Conservation (phyloP, 2,888 invertebrate species). For the Phymatocera aterrima region DNA sequence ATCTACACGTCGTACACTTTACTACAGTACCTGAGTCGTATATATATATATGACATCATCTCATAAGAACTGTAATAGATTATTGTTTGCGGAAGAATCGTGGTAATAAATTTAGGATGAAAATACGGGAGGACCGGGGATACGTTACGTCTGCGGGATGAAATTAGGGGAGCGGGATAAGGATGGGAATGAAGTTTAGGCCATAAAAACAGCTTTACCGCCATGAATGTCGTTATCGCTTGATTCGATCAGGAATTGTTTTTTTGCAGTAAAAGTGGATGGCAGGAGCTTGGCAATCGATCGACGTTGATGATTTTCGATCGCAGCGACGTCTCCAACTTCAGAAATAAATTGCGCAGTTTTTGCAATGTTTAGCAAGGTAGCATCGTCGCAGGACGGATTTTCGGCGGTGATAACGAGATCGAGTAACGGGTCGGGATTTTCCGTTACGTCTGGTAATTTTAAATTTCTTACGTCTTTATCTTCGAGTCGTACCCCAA, state of each 20-base stretch:
- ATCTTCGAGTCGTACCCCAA: conserved; percentile 42
- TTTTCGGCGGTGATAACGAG: conserved; percentile 68
- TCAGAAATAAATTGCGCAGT: conserved; percentile 66
- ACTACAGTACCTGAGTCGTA: too few species aligned
- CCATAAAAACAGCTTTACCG: conserved; percentile 56
- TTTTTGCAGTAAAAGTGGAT: conserved; percentile 52
- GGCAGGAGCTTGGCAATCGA: conserved; percentile 54
- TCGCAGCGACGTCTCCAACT: conserved; percentile 50
- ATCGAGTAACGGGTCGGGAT: conserved; percentile 68
- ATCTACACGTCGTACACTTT: too few species aligned
- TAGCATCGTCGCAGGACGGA: conserved; percentile 65
- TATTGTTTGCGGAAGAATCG: too few species aligned
- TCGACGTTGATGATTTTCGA: conserved; percentile 53
- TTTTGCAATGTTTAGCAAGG: conserved; percentile 65
- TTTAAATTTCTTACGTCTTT: conserved; percentile 27
- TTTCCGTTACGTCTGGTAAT: conserved; percentile 31
- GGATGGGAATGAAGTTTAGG: background rate
- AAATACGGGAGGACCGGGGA: background rate
- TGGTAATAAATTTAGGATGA: background rate
- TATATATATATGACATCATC: too few species aligned
- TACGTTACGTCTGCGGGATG: background rate
- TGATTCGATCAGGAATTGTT: conserved; percentile 67
- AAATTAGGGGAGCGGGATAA: conserved; percentile 11
- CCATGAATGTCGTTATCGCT: conserved; percentile 69
- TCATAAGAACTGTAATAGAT: too few species aligned